Base-by-base conservation (phyloP, 1,140 invertebrate species). In the Drosophila cardini region DNA sequence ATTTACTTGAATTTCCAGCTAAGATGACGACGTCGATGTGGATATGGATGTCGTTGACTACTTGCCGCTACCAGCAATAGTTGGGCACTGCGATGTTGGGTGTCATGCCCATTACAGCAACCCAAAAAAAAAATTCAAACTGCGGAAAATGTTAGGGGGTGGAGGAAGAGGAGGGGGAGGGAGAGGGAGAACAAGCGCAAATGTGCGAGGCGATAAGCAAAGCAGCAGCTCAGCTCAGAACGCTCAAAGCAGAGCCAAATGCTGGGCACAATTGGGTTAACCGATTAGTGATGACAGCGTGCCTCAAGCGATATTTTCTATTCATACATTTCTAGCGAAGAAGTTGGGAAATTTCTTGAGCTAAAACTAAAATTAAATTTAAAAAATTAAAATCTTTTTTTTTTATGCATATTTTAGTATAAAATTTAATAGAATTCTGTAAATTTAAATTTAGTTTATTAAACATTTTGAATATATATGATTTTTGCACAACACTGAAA, bases 121-220 rank as follows among this genome's bases (percentile, higher is more conserved):
- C 45, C 18, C 48, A 32, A 15, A 68, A 68, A 60, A 58, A 56
- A 69, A 26, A 26, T 4, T 26, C 21, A 26, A 26, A 26, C 38
- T 11, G 4, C 2, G 38, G 55, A 57, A 42, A 26, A 52, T 68
- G 76, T 80, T 80, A 4, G 30, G 18, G 45, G 18, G 18, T 5
- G 21, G 21, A 5, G 21, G 2, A 5, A 3, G 2, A 3, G 21
- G 21, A 7, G 9, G 6, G 42, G 8, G 9, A 2, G 11, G 40
- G 40, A 15, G 57, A 57, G 61, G 65, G 72, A 56, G 58, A 32
- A 87, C n/a, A 82, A 79, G 83, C 84, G 78, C 84, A 87, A 87
- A 87, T 89, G 83, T 87, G 76, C 83, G 72, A 89, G 84, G 84
- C 83, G 83, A 87, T 87, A 87, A 86, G 84, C 83, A 87, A 83